Evolutionary conservation across 2,888 invertebrate species (phyloP).

Genomic region (Toxonevra muliebris): DNA sequence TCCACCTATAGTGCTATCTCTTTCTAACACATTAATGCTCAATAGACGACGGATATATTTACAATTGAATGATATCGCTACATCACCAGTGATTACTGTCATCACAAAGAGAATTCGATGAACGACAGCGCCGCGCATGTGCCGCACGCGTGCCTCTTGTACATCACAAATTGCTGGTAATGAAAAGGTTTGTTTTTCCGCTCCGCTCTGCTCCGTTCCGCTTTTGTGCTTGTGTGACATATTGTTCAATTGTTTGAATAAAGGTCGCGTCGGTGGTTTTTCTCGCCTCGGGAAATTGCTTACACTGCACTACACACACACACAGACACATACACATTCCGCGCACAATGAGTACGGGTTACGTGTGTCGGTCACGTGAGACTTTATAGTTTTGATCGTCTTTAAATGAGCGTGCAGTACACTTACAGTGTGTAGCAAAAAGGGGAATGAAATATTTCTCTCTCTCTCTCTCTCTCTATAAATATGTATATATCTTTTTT

Average conservation of each 20-base stretch:
- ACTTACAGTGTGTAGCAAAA: background rate
- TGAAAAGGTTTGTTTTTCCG: slow-evolving; percentile 56
- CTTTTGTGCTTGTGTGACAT: slow-evolving; percentile 42
- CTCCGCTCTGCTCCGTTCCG: background rate
- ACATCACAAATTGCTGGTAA: slow-evolving; percentile 51
- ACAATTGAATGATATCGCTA: slow-evolving; percentile 38
- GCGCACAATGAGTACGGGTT: slow-evolving; percentile 27
- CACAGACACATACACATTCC: slow-evolving; percentile 21
- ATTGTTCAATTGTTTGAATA: slow-evolving; percentile 51
- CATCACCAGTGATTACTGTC: slow-evolving; percentile 63
- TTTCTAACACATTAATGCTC: too few relatives aligned
- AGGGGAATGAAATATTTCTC: too few relatives aligned
- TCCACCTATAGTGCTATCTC: too few relatives aligned
- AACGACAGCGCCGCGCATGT: slow-evolving; percentile 36
- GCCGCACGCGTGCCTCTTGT: slow-evolving; percentile 46
- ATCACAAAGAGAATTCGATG: slow-evolving; percentile 45
- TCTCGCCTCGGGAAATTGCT: slow-evolving; percentile 60
- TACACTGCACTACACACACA: slow-evolving; percentile 15
- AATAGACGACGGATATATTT: too few relatives aligned
- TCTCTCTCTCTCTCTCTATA: too few relatives aligned
- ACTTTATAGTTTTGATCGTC: slow-evolving; percentile 44
- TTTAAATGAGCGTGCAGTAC: slow-evolving; percentile 36
- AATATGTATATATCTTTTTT: background rate
- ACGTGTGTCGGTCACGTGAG: slow-evolving; percentile 26
- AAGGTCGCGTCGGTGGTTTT: slow-evolving; percentile 52